phyloP scores from a whole-genome alignment of 2,888 invertebrate species.

The Metalampra italica region DNA sequence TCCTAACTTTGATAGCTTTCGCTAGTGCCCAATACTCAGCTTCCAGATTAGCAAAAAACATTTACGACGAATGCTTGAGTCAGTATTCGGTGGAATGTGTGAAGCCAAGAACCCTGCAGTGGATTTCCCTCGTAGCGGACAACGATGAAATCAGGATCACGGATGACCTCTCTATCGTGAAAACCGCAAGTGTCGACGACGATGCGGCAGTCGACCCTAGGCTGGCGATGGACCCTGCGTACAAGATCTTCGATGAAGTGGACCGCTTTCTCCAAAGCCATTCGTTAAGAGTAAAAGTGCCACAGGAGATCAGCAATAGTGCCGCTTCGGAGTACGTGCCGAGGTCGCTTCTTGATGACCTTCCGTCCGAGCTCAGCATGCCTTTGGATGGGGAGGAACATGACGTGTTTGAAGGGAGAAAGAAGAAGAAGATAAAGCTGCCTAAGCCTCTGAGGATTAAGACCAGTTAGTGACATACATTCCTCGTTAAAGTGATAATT shows the following conservation, averaged over 20 bases:
- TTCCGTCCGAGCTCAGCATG: constrained; percentile 83
- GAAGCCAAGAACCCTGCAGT: constrained; percentile 86
- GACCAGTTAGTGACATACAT: constrained; percentile 52
- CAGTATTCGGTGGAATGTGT: constrained; percentile 85
- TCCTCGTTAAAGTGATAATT: background rate
- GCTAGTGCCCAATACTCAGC: constrained; percentile 76
- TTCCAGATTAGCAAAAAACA: constrained; percentile 80
- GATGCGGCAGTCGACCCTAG: constrained; percentile 59
- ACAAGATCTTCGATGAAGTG: constrained; percentile 83
- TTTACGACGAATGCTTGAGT: constrained; percentile 83
- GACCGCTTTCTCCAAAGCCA: constrained; percentile 87
- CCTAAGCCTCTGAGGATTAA: constrained; percentile 74
- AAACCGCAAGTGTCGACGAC: constrained; percentile 73
- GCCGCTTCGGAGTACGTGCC: constrained; percentile 80
- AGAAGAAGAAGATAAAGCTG: constrained; percentile 74
- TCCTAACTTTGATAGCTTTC: constrained; percentile 52
- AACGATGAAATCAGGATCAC: constrained; percentile 86
- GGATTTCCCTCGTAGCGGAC: constrained; percentile 82
- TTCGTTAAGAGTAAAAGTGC: constrained; percentile 85
- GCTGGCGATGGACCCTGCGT: constrained; percentile 73
- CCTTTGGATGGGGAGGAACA: constrained; percentile 81
- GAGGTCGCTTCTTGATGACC: constrained; percentile 78
- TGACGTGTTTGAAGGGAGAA: constrained; percentile 61
- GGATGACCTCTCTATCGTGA: constrained; percentile 85
- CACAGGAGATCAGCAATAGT: constrained; percentile 79